Evolutionary conservation across 2,797 vertebrate genomes (phyloP), one percentile per base, ranked within the genome.

Genomic region (Alca torda): DNA sequence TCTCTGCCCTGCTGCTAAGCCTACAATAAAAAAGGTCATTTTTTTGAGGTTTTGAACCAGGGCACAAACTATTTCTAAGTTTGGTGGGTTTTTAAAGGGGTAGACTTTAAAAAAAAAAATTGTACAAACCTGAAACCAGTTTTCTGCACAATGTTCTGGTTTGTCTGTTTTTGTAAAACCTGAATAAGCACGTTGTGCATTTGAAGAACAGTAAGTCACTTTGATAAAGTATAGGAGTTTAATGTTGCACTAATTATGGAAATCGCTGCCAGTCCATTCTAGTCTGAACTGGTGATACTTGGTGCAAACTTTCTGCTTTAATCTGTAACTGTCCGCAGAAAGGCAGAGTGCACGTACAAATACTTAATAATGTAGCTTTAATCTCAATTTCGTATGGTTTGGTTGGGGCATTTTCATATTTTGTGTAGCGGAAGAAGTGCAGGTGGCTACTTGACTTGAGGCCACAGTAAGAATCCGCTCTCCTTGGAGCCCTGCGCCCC

Each of bases 251-350:
- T 97, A 90, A 75, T 61, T 81, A 57, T 69, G 92, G 94, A 95
- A 89, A 95, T 97, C 92, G 88, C 97, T 98, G 98, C 97, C 97
- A 76, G 96, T 82, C 79, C 35, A 4, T 89, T 93, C 89, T 90
- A 80, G 61, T 89, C 87, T 89, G 80, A 95, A 67, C 86, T 89
- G 85, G 93, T 94, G 69, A 67, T 67, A 51, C 63, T 73, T 92
- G 87, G 75, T 67, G 94, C 89, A 91, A 3, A 65, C 77, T 89
- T 68, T 92, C 45, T 77, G 64, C 94, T 89, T 84, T 83, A 48
- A 70, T 91, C 83, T 37, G 35, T 81, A 90, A 37, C 91, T 74
- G 72, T 64, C 24, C 23, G 82, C 69, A 45, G 90, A 90, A 96
- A 89, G 91, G 60, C 91, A 64, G 95, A 92, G 83, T 75, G 68